A percentile compares a stretch with the other conserved stretches of the same genome.
Evolutionary conservation across 2,113 vertebrate species (phyloP).

Genomic region (Dipodomys merriami): DNA sequence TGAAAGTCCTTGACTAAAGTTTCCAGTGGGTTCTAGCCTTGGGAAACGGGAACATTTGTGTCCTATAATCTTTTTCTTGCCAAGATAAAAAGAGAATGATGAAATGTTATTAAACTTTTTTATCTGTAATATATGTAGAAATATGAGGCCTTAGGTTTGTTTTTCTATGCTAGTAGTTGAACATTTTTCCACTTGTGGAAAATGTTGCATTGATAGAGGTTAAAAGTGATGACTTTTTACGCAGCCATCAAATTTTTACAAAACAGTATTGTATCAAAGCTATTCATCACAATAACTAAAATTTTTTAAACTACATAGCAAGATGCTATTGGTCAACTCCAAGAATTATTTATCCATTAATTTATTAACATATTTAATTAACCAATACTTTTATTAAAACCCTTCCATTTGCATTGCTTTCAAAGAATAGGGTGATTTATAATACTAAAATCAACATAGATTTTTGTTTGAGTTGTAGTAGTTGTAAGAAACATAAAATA

Average conservation of each 20-base stretch:
- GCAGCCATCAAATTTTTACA: neutral
- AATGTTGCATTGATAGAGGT: neutral
- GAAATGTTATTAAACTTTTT: neutral
- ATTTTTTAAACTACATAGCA: neutral
- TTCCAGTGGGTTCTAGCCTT: neutral
- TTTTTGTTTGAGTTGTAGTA: neutral
- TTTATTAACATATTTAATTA: neutral
- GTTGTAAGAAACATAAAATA: neutral
- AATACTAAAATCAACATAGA: neutral
- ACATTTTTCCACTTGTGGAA: conserved; percentile 3
- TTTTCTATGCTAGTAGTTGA: neutral
- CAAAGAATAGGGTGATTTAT: neutral
- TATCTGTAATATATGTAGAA: neutral
- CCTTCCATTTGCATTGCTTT: neutral
- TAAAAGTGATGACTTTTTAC: neutral
- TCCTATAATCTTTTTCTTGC: conserved; percentile 19
- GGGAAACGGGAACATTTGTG: neutral
- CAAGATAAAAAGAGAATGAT: conserved; percentile 10
- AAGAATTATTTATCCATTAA: neutral
- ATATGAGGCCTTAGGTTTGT: neutral
- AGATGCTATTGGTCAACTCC: neutral
- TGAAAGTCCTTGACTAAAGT: neutral
- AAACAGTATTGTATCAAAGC: neutral
- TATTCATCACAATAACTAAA: neutral
- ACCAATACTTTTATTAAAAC: neutral